These are phyloP conservation scores for Epicauta chinensis DNA, from an alignment of 1,140 invertebrate species.

Conservation along the genomic window DNA sequence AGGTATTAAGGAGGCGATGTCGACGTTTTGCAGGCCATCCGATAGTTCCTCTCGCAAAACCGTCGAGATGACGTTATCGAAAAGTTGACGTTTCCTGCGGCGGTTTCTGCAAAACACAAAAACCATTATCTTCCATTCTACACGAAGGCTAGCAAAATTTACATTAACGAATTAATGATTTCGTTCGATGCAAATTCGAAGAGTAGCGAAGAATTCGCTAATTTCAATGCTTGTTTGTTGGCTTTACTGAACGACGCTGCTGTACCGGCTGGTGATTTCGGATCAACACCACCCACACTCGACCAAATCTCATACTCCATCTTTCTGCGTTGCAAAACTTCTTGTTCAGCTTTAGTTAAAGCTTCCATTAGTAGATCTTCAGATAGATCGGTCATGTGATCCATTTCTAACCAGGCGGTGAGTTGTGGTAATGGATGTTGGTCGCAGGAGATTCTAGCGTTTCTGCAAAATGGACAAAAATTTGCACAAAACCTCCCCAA, in stretches of 20 bases:
- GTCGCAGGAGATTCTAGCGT: conserved; percentile 70
- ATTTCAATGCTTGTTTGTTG: conserved; percentile 68
- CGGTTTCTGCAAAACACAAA: conserved; percentile 38
- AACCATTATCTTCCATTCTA: background rate
- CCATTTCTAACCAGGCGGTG: conserved; percentile 55
- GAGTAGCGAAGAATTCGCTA: conserved; percentile 83
- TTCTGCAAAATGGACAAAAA: conserved; percentile 42
- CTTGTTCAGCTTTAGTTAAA: conserved; percentile 65
- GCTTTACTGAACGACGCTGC: conserved; percentile 85
- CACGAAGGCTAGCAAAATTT: conserved; percentile 27
- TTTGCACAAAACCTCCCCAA: no score
- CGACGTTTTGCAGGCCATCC: conserved; percentile 67
- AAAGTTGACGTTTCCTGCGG: conserved; percentile 64
- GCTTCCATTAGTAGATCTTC: conserved; percentile 57
- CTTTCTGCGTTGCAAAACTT: conserved; percentile 62
- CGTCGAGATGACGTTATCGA: conserved; percentile 58
- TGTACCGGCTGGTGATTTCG: conserved; percentile 76
- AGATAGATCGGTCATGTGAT: conserved; percentile 44
- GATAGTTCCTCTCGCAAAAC: conserved; percentile 62
- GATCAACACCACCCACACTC: conserved; percentile 68
- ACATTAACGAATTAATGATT: conserved; percentile 63
- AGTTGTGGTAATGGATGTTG: conserved; percentile 61
- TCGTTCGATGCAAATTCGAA: conserved; percentile 82
- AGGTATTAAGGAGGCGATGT: conserved; percentile 53
- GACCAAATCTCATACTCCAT: conserved; percentile 73